These are phyloP conservation scores for Cantharis lateralis DNA, from an alignment of 2,888 invertebrate species.

Conservation along the genomic window DNA sequence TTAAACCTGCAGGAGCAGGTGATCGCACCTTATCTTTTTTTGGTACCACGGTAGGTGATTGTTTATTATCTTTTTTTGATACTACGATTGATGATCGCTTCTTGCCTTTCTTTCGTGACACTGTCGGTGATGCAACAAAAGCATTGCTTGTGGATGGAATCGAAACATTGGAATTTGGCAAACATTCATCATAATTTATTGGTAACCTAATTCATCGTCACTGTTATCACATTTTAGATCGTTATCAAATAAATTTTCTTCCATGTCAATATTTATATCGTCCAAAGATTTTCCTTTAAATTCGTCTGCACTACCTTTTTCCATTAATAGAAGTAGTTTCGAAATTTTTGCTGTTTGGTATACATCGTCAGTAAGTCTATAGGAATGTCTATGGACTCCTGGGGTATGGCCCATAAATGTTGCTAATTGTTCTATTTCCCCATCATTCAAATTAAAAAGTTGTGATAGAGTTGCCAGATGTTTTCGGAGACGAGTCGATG, in stretches of 20 bases:
- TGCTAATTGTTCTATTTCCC: conserved; percentile 39
- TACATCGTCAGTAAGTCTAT: conserved; percentile 37
- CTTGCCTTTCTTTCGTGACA: too few species aligned
- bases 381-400: conserved; percentile 27
- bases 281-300: conserved; percentile 33
- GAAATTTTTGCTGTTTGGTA: conserved; percentile 37
- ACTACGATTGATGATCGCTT: too few species aligned
- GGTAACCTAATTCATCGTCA: too few species aligned
- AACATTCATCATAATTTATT: too few species aligned
- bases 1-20: too few species aligned
- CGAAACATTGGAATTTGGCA: too few species aligned
- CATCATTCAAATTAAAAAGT: conserved; percentile 36
- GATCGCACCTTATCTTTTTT: too few species aligned
- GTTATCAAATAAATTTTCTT: neutral
- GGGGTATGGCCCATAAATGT: conserved; percentile 40
- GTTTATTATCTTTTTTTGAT: too few species aligned
- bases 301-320: conserved; percentile 28
- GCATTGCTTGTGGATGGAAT: too few species aligned
- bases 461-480: conserved; percentile 41
- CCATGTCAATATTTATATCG: conserved; percentile 25
- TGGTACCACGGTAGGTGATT: too few species aligned
- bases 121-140: too few species aligned
- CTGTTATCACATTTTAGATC: too few species aligned
- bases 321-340: conserved; percentile 32
- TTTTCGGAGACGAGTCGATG: conserved; percentile 38